Evolutionary conservation across 2,797 vertebrate genomes (phyloP).

Genomic region (Dicrostonyx torquatus): DNA sequence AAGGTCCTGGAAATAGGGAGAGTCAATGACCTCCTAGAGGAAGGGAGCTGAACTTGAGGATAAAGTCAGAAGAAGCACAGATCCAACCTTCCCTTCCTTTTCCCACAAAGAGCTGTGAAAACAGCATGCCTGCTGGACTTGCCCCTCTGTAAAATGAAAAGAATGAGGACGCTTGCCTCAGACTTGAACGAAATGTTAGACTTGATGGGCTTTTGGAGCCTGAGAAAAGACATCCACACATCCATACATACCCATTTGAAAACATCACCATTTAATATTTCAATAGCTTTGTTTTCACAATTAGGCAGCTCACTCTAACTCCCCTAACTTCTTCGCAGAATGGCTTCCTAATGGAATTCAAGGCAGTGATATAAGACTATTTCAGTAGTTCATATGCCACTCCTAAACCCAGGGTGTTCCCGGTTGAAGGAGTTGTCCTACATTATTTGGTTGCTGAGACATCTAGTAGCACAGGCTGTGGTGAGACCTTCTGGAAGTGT

Average conservation of each 20-base stretch:
- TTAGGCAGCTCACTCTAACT: neutral
- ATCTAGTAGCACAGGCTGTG: neutral
- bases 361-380: neutral
- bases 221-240: neutral
- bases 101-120: neutral
- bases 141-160: neutral
- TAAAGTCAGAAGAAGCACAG: neutral
- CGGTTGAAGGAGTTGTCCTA: neutral
- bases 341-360: neutral
- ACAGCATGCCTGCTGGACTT: neutral
- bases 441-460: neutral
- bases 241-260: neutral
- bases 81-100: neutral
- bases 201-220: neutral
- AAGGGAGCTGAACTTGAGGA: slow-evolving; percentile 1
- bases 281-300: neutral
- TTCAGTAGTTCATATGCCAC: neutral
- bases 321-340: slow-evolving; percentile 1
- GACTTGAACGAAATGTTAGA: neutral
- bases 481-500: neutral
- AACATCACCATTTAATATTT: neutral
- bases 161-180: neutral
- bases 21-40: neutral
- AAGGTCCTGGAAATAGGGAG: neutral
- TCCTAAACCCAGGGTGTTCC: neutral